phyloP scores from a whole-genome alignment of 2,797 vertebrate genomes.

The Liparis tanakae region DNA sequence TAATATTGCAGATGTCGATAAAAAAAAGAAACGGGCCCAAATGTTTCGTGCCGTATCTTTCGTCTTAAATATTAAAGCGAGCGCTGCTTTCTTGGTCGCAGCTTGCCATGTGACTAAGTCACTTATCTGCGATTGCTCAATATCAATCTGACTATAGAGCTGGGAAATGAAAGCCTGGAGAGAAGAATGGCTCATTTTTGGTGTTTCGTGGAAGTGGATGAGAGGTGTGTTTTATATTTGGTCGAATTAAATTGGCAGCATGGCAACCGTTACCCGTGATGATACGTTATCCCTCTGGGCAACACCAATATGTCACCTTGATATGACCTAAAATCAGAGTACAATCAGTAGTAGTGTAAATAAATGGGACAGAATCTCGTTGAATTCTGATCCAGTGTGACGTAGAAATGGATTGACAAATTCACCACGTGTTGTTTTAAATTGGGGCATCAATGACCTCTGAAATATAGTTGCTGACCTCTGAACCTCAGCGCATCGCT shows the following conservation, averaged over 20 bases:
- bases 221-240: conserved; percentile 24
- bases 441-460: neutral
- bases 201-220: neutral
- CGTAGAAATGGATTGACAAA: neutral
- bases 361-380: neutral
- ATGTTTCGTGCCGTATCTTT: conserved; percentile 73
- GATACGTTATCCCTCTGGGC: conserved; percentile 11
- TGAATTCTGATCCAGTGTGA: neutral
- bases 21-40: conserved; percentile 63
- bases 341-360: neutral
- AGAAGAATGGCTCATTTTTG: conserved; percentile 1
- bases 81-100: conserved; percentile 51
- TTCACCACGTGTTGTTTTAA: neutral
- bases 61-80: conserved; percentile 71
- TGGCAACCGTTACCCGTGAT: conserved; percentile 2
- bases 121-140: conserved; percentile 54
- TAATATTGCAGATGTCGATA: conserved; percentile 71
- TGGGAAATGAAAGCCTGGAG: conserved; percentile 8
- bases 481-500: neutral
- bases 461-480: neutral
- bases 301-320: conserved; percentile 22
- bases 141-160: conserved; percentile 30
- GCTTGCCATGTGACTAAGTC: conserved; percentile 59
- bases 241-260: conserved; percentile 20
- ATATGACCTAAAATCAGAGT: conserved; percentile 23